These are phyloP conservation scores for Drosophila nigrodunni DNA, from an alignment of 1,140 invertebrate genomes.

Conservation along the genomic window DNA sequence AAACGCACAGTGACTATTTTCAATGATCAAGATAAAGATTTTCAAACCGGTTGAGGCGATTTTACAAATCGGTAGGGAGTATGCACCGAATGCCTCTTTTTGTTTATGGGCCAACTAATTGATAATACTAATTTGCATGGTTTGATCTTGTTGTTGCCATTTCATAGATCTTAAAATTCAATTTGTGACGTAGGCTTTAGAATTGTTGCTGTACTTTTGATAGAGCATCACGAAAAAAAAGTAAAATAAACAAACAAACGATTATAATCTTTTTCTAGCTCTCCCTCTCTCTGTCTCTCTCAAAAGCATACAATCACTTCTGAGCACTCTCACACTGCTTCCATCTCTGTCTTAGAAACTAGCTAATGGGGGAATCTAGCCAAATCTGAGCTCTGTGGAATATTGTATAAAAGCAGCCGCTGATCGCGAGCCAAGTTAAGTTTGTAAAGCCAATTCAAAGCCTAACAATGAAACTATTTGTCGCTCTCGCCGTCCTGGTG, in stretches of 20 bases:
- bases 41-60: slow-evolving; percentile 23
- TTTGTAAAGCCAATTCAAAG: slow-evolving; percentile 38
- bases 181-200: slow-evolving; percentile 20
- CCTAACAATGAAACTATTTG: slow-evolving; percentile 58
- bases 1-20: no score
- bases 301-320: no score
- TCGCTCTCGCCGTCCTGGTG: slow-evolving; percentile 48
- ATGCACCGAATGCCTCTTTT: slow-evolving; percentile 12
- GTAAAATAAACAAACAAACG: neutral
- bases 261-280: slow-evolving; percentile 1
- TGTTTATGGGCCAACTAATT: slow-evolving; percentile 39
- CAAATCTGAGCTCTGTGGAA: neutral
- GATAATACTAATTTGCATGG: slow-evolving; percentile 36
- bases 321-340: neutral
- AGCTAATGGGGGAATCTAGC: neutral
- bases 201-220: slow-evolving; percentile 28
- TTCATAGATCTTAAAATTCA: slow-evolving; percentile 5
- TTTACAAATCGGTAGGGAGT: neutral
- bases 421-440: slow-evolving; percentile 24
- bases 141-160: slow-evolving; percentile 27
- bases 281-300: neutral
- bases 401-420: slow-evolving; percentile 46
- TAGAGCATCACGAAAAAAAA: neutral
- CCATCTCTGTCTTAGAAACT: neutral
- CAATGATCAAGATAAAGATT: neutral